These are phyloP conservation scores for Zalophus californianus DNA, from an alignment of 2,797 vertebrate genomes.

Conservation along the genomic window DNA sequence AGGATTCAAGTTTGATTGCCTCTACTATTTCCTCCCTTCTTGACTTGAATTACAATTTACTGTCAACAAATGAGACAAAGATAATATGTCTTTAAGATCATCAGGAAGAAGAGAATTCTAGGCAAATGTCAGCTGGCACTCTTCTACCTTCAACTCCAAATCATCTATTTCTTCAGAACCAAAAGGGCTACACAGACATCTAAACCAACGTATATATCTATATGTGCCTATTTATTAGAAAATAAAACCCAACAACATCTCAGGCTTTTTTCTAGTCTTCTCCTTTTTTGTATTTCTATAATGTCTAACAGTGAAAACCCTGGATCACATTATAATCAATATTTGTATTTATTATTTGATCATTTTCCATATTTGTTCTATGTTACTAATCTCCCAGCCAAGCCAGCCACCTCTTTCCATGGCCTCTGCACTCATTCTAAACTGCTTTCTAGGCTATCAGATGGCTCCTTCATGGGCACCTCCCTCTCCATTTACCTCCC, in stretches of 20 bases:
- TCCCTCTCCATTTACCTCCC: neutral
- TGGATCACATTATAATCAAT: neutral
- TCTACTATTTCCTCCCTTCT: neutral
- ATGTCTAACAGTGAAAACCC: neutral
- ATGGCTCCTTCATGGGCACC: neutral
- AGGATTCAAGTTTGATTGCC: neutral
- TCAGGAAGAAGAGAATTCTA: neutral
- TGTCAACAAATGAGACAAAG: neutral
- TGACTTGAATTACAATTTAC: slow-evolving; percentile 2
- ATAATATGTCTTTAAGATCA: neutral
- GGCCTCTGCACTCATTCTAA: neutral
- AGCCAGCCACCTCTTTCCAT: neutral
- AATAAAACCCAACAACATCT: neutral
- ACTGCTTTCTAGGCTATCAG: neutral
- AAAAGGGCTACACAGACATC: neutral
- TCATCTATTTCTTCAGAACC: neutral
- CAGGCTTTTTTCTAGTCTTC: neutral
- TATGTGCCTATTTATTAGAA: neutral
- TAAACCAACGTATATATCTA: neutral
- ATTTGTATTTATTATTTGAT: neutral
- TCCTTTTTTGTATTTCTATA: neutral
- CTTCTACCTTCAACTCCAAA: neutral
- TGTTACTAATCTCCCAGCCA: neutral
- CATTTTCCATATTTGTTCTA: neutral
- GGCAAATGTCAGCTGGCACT: neutral